Percentiles rank a stretch among this genome's conserved stretches.
These are phyloP conservation scores for Plebejus anna DNA, from an alignment of 2,888 invertebrate genomes.

Conservation along the genomic window DNA sequence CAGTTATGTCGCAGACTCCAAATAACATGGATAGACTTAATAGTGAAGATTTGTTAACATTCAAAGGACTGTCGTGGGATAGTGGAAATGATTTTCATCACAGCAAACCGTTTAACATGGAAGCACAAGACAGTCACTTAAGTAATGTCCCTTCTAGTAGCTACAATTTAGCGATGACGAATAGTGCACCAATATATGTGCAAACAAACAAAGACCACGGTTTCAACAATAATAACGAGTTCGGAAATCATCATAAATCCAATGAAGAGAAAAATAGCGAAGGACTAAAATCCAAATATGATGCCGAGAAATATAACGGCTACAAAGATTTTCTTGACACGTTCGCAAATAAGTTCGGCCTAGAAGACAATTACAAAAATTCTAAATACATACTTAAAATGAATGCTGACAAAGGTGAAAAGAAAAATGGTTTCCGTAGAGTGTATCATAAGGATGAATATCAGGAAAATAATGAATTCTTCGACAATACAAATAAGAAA, in stretches of 20 bases:
- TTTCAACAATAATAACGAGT: constrained; percentile 43
- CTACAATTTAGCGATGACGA: not conserved
- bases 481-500: constrained; percentile 57
- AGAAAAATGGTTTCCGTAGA: constrained; percentile 59
- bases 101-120: constrained; percentile 34
- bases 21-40: constrained; percentile 56
- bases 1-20: constrained; percentile 61
- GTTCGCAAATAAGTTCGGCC: constrained; percentile 62
- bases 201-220: constrained; percentile 16
- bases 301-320: constrained; percentile 46
- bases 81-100: constrained; percentile 50
- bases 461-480: constrained; percentile 66
- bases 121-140: not conserved
- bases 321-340: constrained; percentile 60
- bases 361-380: constrained; percentile 52
- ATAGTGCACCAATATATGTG: not conserved
- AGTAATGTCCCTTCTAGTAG: not conserved
- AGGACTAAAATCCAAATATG: constrained; percentile 43
- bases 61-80: constrained; percentile 56
- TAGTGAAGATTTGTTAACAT: constrained; percentile 55
- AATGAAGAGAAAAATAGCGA: constrained; percentile 44
- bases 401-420: constrained; percentile 59
- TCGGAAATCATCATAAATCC: constrained; percentile 46
- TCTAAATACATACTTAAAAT: constrained; percentile 48
- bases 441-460: constrained; percentile 70